A percentile compares a stretch with the other conserved stretches of the same genome.
These are phyloP conservation scores for Cacatua alba DNA, from an alignment of 2,113 vertebrate species.

Conservation along the genomic window DNA sequence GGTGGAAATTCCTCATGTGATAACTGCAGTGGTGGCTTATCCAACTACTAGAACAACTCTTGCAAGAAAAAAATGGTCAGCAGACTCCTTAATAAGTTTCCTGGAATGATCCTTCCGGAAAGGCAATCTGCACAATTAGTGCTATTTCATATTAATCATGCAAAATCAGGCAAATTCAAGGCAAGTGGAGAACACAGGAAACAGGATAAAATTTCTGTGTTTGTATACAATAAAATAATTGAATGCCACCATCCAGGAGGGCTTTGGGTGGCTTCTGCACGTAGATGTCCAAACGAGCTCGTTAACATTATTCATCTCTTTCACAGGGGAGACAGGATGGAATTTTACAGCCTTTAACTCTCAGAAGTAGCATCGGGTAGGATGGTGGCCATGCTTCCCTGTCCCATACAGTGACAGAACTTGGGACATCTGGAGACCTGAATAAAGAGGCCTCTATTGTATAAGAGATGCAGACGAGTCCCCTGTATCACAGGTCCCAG, in stretches of 20 bases:
- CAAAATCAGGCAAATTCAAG: neutral
- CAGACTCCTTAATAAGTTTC: neutral
- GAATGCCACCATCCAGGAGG: neutral
- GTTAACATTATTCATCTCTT: fast-evolving
- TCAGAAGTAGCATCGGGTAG: fast-evolving
- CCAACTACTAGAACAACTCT: neutral
- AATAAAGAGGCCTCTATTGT: fast-evolving
- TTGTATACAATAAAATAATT: neutral
- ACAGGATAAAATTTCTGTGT: neutral
- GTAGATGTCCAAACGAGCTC: neutral
- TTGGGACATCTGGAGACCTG: fast-evolving
- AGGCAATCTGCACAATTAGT: conserved; percentile 17
- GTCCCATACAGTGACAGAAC: neutral
- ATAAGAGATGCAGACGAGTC: neutral
- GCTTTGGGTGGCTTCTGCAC: neutral
- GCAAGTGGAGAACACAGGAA: neutral
- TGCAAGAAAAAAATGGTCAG: neutral
- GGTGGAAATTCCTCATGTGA: neutral
- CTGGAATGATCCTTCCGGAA: neutral
- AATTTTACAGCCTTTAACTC: neutral
- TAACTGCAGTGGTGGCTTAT: fast-evolving
- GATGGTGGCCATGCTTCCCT: neutral
- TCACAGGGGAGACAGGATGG: neutral
- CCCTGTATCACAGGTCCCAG: neutral
- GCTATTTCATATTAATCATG: neutral